Conservation (phyloP, 2,888 invertebrate species). For the Patella ulyssiponensis region DNA sequence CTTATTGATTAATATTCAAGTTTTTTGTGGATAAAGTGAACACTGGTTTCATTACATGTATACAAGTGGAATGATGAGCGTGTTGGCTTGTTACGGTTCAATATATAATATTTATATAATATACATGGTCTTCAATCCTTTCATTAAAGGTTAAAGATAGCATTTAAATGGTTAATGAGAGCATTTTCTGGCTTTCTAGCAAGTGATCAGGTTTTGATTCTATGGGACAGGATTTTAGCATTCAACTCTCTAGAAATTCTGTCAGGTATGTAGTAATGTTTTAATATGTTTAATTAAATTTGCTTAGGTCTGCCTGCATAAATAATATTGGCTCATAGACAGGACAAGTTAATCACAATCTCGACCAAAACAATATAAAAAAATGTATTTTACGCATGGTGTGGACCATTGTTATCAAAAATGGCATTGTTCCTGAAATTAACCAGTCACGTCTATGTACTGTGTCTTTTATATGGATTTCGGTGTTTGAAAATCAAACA, state of each 20-base stretch:
- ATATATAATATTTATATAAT: background rate
- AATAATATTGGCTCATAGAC: too few species aligned
- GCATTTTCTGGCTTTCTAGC: slow-evolving; percentile 95
- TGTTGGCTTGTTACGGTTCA: background rate
- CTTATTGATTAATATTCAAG: background rate
- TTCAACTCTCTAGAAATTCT: slow-evolving; percentile 93
- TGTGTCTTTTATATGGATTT: too few species aligned
- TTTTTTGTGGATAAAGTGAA: background rate
- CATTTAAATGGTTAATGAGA: slow-evolving; percentile 96
- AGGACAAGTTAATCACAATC: too few species aligned
- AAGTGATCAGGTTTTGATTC: slow-evolving; percentile 89
- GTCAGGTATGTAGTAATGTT: slow-evolving; percentile 73
- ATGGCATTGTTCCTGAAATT: too few species aligned
- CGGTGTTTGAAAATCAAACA: too few species aligned
- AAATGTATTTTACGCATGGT: too few species aligned
- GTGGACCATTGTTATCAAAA: too few species aligned
- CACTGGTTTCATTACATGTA: background rate
- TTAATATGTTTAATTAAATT: too few species aligned
- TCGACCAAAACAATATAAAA: too few species aligned
- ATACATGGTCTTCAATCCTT: background rate
- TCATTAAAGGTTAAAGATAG: slow-evolving; percentile 83
- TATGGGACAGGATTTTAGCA: slow-evolving; percentile 94
- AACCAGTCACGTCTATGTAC: too few species aligned
- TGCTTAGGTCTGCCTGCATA: too few species aligned
- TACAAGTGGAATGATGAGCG: background rate